Percentiles rank a stretch among this genome's conserved stretches.
Conservation (phyloP, 2,113 vertebrate species). For the Nestor notabilis region DNA sequence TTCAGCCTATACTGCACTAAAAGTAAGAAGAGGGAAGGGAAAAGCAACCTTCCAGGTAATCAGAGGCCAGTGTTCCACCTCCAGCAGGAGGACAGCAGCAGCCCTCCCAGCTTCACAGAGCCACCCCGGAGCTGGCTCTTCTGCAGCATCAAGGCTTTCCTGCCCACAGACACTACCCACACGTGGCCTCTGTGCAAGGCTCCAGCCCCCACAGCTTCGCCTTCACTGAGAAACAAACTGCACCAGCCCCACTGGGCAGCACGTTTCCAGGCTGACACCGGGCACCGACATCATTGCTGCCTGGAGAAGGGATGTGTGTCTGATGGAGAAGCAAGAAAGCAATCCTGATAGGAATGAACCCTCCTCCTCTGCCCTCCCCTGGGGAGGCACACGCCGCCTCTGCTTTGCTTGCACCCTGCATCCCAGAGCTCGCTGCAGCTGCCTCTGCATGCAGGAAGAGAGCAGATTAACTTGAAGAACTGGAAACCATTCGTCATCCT, state of each 20-base stretch:
- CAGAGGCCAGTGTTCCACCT: neutral
- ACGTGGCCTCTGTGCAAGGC: accelerated
- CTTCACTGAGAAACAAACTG: neutral
- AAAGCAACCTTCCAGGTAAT: neutral
- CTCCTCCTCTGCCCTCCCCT: neutral
- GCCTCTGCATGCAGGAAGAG: neutral
- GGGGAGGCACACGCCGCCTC: neutral
- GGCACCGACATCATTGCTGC: accelerated
- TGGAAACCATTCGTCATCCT: neutral
- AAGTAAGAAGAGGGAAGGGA: neutral
- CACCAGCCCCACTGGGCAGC: neutral
- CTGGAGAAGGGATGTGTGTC: accelerated
- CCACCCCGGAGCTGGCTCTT: neutral
- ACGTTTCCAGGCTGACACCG: neutral
- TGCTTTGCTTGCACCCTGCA: neutral
- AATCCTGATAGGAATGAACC: accelerated
- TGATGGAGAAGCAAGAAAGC: neutral
- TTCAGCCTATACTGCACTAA: neutral
- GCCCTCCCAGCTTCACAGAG: neutral
- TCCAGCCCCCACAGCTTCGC: neutral
- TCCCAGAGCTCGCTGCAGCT: neutral
- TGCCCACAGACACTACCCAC: neutral
- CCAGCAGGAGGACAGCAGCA: neutral
- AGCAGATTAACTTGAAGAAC: neutral
- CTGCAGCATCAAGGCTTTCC: neutral